Conservation (phyloP, 2,113 vertebrate species). For the Columbina picui region DNA sequence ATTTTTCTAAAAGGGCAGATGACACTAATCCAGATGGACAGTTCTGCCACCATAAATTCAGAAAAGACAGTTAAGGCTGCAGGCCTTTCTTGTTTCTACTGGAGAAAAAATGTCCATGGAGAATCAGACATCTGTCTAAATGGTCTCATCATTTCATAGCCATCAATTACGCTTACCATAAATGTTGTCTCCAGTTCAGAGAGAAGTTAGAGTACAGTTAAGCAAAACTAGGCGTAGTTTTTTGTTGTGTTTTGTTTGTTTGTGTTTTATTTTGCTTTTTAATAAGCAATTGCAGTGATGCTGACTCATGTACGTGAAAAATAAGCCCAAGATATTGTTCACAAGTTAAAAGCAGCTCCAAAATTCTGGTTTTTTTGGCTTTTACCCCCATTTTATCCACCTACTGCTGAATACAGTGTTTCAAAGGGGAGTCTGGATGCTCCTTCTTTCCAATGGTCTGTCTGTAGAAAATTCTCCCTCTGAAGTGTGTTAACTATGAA, state of each 20-base stretch:
- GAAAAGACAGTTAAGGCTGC: slow-evolving; percentile 7
- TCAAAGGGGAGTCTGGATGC: neutral
- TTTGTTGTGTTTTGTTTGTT: neutral
- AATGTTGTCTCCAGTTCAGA: neutral
- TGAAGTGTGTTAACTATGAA: neutral
- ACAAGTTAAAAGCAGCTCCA: neutral
- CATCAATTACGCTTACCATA: neutral
- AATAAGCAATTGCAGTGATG: neutral
- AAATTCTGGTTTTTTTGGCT: neutral
- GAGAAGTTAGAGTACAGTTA: neutral
- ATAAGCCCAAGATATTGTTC: neutral
- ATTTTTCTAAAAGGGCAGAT: slow-evolving; percentile 18
- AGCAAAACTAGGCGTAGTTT: neutral
- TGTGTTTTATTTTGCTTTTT: neutral
- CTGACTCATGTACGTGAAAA: neutral
- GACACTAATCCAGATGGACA: slow-evolving; percentile 47
- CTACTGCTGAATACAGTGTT: neutral
- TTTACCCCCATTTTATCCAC: neutral
- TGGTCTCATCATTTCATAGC: neutral
- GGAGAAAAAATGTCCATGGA: slow-evolving; percentile 15
- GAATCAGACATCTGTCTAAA: slow-evolving; percentile 39
- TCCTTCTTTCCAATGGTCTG: neutral
- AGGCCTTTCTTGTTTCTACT: slow-evolving; percentile 28
- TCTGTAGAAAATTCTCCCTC: neutral
- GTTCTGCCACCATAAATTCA: slow-evolving; percentile 55